Percentiles rank a stretch among this genome's conserved stretches.
phyloP scores from a whole-genome alignment of 2,888 invertebrate species.

The Vandiemenella viatica region DNA sequence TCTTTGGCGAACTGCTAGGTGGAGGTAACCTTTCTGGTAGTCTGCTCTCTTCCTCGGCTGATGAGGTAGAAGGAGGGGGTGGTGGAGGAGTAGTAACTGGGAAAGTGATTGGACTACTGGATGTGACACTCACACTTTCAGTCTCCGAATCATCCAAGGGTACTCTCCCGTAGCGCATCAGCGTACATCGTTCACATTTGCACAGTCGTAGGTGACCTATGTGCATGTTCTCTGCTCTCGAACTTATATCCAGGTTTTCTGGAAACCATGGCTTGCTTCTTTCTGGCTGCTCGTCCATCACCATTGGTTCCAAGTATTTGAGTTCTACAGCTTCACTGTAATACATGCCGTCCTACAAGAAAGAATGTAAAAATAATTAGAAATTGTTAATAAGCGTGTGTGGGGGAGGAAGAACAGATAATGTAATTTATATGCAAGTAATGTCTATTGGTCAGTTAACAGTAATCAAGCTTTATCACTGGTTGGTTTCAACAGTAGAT shows the following conservation, averaged over 20 bases:
- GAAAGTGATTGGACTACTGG: too few relatives aligned
- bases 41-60: neutral
- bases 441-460: too few relatives aligned
- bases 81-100: too few relatives aligned
- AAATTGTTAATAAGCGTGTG: too few relatives aligned
- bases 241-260: neutral
- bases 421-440: too few relatives aligned
- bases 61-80: neutral
- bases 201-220: neutral
- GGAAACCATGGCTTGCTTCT: neutral
- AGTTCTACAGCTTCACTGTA: neutral
- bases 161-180: neutral
- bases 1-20: neutral
- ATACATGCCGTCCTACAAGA: neutral
- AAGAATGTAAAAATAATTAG: neutral
- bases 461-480: too few relatives aligned
- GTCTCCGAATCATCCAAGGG: neutral
- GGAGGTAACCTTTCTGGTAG: neutral
- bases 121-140: neutral
- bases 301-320: neutral
- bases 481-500: too few relatives aligned
- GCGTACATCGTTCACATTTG: conserved; percentile 2
- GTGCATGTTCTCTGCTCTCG: neutral
- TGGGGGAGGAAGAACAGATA: too few relatives aligned
- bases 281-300: neutral